phyloP scores from a whole-genome alignment of 1,140 invertebrate genomes.

The Cydia splendana region DNA sequence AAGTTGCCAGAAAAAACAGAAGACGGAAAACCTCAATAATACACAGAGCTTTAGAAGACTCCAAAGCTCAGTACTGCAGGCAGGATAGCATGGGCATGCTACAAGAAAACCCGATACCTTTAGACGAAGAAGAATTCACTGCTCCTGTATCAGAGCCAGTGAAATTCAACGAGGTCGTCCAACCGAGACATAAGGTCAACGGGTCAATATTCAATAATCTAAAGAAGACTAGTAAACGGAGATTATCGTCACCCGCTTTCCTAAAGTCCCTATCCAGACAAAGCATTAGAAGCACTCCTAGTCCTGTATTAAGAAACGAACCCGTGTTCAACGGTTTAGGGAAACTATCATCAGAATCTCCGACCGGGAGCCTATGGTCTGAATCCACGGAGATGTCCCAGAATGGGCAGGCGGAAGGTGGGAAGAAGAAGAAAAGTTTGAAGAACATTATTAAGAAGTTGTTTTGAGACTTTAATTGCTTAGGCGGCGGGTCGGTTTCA shows the following conservation, averaged over 20 bases:
- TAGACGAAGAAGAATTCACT: constrained; percentile 74
- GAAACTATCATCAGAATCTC: constrained; percentile 72
- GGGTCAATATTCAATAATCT: constrained; percentile 76
- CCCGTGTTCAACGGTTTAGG: constrained; percentile 65
- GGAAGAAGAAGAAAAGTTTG: constrained; percentile 80
- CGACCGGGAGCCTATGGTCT: constrained; percentile 76
- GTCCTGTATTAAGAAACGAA: constrained; percentile 59
- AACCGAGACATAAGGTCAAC: constrained; percentile 64
- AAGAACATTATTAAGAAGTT: constrained; percentile 85
- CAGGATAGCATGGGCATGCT: constrained; percentile 64
- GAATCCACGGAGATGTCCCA: constrained; percentile 76
- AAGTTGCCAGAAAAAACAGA: constrained; percentile 68
- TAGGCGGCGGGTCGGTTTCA: constrained; percentile 42
- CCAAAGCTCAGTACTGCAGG: constrained; percentile 44
- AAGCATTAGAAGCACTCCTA: constrained; percentile 68
- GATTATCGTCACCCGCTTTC: constrained; percentile 83
- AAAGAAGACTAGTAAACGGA: constrained; percentile 74
- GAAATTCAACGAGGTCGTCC: constrained; percentile 59
- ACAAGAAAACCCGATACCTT: constrained; percentile 68
- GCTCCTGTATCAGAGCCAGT: constrained; percentile 72
- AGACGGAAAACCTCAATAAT: constrained; percentile 66
- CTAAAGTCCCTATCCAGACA: constrained; percentile 82
- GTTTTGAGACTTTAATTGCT: constrained; percentile 77
- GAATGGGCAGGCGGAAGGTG: constrained; percentile 65
- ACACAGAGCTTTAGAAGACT: constrained; percentile 56